phyloP scores from a whole-genome alignment of 2,113 vertebrate species.

The Blennius ocellaris region DNA sequence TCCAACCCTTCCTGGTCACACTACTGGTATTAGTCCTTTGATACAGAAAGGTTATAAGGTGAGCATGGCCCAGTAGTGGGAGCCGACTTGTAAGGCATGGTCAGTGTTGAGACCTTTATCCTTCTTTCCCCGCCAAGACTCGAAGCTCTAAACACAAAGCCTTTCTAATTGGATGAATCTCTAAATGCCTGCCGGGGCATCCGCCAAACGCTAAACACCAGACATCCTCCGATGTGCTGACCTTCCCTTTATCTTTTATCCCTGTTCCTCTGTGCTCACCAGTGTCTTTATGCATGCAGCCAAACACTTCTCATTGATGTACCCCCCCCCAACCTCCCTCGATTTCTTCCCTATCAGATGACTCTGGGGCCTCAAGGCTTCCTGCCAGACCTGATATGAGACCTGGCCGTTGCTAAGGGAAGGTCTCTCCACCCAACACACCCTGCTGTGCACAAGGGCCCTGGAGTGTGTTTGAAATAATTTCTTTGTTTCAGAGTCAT shows the following conservation, averaged over 20 bases:
- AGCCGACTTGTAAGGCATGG: background rate
- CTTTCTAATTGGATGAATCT: slow-evolving; percentile 72
- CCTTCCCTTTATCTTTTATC: slow-evolving; percentile 63
- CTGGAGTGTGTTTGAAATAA: slow-evolving; percentile 41
- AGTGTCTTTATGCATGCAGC: slow-evolving; percentile 40
- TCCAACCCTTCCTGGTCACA: background rate
- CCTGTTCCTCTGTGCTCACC: slow-evolving; percentile 40
- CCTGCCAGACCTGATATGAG: slow-evolving; percentile 74
- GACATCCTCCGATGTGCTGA: slow-evolving; percentile 48
- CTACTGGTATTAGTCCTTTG: slow-evolving; percentile 18
- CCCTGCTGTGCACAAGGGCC: slow-evolving; percentile 39
- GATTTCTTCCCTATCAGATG: slow-evolving; percentile 71
- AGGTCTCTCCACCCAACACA: slow-evolving; percentile 33
- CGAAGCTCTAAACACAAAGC: slow-evolving; percentile 62
- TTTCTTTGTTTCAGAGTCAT: slow-evolving; percentile 33
- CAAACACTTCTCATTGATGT: slow-evolving; percentile 57
- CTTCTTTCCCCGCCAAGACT: slow-evolving; percentile 45
- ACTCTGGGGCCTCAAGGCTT: slow-evolving; percentile 70
- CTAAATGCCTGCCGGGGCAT: slow-evolving; percentile 34
- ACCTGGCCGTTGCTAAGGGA: slow-evolving; percentile 67
- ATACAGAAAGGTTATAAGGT: slow-evolving; percentile 8
- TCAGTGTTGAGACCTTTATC: slow-evolving; percentile 54
- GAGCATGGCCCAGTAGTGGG: background rate
- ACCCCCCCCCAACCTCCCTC: slow-evolving; percentile 27
- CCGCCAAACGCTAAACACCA: slow-evolving; percentile 46